Evolutionary conservation across 1,140 invertebrate species (phyloP).

Genomic region (Coboldia fuscipes): DNA sequence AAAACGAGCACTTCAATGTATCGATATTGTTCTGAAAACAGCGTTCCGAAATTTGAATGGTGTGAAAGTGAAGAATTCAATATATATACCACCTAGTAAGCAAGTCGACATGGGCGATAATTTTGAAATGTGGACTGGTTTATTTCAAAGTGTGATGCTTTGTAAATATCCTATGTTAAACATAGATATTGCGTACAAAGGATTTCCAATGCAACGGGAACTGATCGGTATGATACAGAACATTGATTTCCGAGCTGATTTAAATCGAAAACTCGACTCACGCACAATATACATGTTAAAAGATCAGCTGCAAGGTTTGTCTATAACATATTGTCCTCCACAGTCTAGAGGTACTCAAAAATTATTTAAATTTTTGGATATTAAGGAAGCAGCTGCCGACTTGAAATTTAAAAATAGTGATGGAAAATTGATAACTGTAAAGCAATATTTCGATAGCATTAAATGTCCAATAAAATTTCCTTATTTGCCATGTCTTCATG

Average conservation of each 20-base stretch:
- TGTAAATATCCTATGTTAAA: conserved; percentile 47
- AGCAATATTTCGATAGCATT: conserved; percentile 24
- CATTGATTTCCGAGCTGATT: neutral
- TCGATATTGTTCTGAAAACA: conserved; percentile 64
- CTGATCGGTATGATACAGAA: conserved; percentile 21
- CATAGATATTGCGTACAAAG: conserved; percentile 51
- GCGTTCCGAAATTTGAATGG: conserved; percentile 21
- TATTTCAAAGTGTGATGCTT: conserved; percentile 50
- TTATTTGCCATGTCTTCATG: conserved; percentile 33
- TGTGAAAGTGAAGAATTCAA: conserved; percentile 22
- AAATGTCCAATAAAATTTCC: conserved; percentile 25
- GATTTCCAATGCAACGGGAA: conserved; percentile 29
- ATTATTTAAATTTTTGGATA: conserved; percentile 26
- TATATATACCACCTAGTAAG: conserved; percentile 23
- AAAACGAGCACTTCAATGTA: conserved; percentile 43
- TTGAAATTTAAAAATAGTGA: conserved; percentile 20
- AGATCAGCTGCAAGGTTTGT: conserved; percentile 9
- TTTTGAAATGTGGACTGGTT: conserved; percentile 44
- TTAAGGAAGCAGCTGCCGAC: conserved; percentile 15
- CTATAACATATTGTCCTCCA: conserved; percentile 11
- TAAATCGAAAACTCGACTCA: conserved; percentile 1
- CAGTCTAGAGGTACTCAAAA: conserved; percentile 6
- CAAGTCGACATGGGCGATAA: conserved; percentile 29
- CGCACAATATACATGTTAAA: neutral
- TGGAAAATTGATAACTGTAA: conserved; percentile 18